Conservation (phyloP, 1,140 invertebrate species). For the Heliconius melpomene region DNA sequence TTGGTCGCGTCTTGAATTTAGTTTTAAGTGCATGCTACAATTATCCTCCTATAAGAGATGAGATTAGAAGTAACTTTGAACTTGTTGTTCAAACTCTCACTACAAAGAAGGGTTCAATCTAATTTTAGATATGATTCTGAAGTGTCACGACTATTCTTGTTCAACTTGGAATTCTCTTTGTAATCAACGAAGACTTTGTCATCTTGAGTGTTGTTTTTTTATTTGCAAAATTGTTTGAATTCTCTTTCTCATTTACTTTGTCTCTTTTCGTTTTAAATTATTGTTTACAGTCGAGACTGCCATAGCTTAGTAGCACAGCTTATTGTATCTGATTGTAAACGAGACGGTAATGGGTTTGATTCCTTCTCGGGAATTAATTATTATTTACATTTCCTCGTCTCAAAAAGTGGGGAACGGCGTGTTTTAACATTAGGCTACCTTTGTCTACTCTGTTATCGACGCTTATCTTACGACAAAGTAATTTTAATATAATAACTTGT, state of each 20-base stretch:
- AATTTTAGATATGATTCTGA: conserved; percentile 19
- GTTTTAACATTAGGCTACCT: neutral
- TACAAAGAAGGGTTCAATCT: neutral
- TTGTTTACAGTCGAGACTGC: neutral
- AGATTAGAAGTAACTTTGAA: neutral
- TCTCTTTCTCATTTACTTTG: neutral
- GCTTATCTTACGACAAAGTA: neutral
- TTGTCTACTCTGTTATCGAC: neutral
- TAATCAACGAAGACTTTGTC: conserved; percentile 4
- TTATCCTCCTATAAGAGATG: neutral
- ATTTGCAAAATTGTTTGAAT: neutral
- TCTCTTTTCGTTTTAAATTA: neutral
- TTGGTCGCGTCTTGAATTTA: too few species aligned
- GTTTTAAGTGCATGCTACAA: neutral
- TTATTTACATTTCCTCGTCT: neutral
- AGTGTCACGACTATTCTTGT: conserved; percentile 10
- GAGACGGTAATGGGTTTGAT: neutral
- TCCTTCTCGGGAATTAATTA: neutral
- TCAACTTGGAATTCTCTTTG: conserved; percentile 2
- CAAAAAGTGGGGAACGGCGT: neutral
- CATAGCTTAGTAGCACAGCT: too few species aligned
- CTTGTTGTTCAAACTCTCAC: neutral
- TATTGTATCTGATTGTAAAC: too few species aligned
- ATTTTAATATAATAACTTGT: neutral
- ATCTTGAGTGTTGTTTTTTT: neutral